Evolutionary conservation across 2,797 vertebrate species (phyloP), one percentile per base, ranked within the genome.

Genomic region (Amblyopsis hoosieri): DNA sequence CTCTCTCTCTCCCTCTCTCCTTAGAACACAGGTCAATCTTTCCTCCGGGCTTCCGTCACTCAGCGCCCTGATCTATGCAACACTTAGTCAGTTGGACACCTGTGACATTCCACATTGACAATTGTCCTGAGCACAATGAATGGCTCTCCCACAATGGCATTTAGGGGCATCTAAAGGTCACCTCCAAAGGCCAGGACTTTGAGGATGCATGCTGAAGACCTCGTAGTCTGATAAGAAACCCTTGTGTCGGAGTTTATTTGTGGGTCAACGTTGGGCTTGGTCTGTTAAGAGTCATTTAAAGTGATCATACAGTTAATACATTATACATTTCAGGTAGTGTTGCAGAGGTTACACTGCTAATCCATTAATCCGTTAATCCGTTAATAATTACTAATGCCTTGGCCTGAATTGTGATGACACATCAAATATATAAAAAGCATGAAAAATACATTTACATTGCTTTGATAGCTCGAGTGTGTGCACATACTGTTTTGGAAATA

Each of bases 101-200:
- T 71, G 78, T 81, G 84, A 81, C 83, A 87, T 87, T 85, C 85
- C 63, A 46, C 63, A 59, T 55, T 83, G 82, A 87, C 86, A 83
- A 79, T 58, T 66, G 53, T 67, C 71, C 67, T 17, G 55, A 64
- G 66, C 72, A 87, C 81, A 70, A 88, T 80, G 69, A 83, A 85
- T 67, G 75, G 79, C 74, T 85, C 66, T 80, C 66, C 61, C 75
- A 78, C 76, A 81, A 75, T 79, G 82, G 78, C 86, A 84, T 86
- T 89, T 82, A 57, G 74, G 75, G 55, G 69, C 45, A 23, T 66
- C 52, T 69, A 82, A 87, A 85, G 84, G 79, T 80, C 75, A 66
- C 54, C 45, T 64, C 61, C 75, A 82, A 88, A 87, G 84, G 87
- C 72, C 67, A 61, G 66, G 46, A 47, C 66, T n/a, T 8, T 17